Conservation (phyloP, 2,888 invertebrate genomes). For the Sclerodermus sp. region DNA sequence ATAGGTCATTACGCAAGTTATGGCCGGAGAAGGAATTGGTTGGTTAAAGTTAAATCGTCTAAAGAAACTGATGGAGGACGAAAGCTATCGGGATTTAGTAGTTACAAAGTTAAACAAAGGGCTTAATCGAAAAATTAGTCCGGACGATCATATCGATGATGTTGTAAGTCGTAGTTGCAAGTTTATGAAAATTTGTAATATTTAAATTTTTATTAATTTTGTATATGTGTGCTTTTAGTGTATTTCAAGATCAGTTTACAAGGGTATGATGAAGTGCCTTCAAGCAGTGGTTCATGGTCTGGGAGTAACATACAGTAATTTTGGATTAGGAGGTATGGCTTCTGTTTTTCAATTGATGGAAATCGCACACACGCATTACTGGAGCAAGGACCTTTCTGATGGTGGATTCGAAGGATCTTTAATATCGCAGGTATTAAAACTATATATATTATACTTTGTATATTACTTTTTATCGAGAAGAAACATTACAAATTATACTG, state of each 20-base stretch:
- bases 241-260: slow-evolving; percentile 88
- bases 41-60: slow-evolving; percentile 93
- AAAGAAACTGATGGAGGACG: slow-evolving; percentile 97
- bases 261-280: slow-evolving; percentile 92
- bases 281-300: slow-evolving; percentile 88
- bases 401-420: slow-evolving; percentile 58
- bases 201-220: background rate
- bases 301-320: slow-evolving; percentile 89
- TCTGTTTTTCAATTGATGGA: slow-evolving; percentile 96
- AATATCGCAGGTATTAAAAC: slow-evolving; percentile 57
- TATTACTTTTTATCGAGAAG: background rate
- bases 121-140: slow-evolving; percentile 87
- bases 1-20: slow-evolving; percentile 76
- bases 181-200: background rate
- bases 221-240: slow-evolving; percentile 64
- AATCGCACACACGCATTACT: slow-evolving; percentile 98
- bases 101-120: slow-evolving; percentile 93
- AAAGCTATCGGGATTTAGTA: slow-evolving; percentile 94
- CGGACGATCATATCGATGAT: slow-evolving; percentile 96
- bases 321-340: slow-evolving; percentile 95
- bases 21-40: slow-evolving; percentile 92
- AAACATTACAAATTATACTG: background rate
- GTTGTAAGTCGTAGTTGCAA: slow-evolving; percentile 69
- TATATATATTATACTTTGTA: background rate
- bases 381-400: slow-evolving; percentile 82